Conservation (phyloP, 2,888 invertebrate species). For the Apamea monoglypha region DNA sequence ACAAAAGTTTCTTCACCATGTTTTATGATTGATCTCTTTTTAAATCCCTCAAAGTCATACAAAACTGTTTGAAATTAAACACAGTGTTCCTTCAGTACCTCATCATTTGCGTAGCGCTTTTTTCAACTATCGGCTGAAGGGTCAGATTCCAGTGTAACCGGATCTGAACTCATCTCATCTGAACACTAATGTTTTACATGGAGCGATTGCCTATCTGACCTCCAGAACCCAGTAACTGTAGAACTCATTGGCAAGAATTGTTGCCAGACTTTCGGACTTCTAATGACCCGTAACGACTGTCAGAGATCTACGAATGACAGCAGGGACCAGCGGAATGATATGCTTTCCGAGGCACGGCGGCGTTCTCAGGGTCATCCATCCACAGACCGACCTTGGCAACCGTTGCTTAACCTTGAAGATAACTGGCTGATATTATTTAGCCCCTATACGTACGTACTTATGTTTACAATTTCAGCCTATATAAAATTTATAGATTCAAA, state of each 20-base stretch:
- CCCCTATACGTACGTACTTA: not conserved
- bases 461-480: conserved; percentile 55
- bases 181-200: not conserved
- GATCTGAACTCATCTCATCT: too few relatives aligned
- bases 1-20: not conserved
- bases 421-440: not conserved
- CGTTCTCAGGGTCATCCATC: too few relatives aligned
- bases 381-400: not conserved
- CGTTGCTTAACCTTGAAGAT: not conserved
- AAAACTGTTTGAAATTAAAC: not conserved
- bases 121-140: not conserved
- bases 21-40: not conserved
- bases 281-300: not conserved
- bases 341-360: not conserved
- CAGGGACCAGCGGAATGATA: not conserved
- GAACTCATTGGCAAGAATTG: not conserved
- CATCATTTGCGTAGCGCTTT: not conserved
- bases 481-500: conserved; percentile 66
- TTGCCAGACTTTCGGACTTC: not conserved
- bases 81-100: conserved; percentile 23
- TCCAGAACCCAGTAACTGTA: not conserved
- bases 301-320: not conserved
- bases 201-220: not conserved
- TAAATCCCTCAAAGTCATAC: not conserved
- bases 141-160: not conserved